Base-by-base conservation (phyloP, 2,888 invertebrate species). In the Hydropsyche betteni region DNA sequence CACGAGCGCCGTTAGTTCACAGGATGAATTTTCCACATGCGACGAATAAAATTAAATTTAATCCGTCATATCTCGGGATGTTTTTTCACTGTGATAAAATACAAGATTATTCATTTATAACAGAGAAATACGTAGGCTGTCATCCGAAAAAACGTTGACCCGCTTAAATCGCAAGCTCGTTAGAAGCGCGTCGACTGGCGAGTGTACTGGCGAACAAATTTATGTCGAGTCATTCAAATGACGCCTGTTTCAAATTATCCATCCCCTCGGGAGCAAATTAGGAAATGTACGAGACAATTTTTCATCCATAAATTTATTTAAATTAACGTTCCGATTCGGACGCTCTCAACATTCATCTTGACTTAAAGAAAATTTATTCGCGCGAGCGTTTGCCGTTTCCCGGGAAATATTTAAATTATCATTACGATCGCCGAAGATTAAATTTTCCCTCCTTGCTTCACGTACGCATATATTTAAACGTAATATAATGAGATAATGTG, bases 211-310 rank as follows among this genome's bases (percentile, higher is more conserved):
- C 44, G 61, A 72, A 72, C 58, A 72, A 72, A 72, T 72, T 72
- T 52, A 24, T 58, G 58, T 44, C 58, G 61, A 72, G 58, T 72
- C 55, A 72, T 72, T 55, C 58, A 16, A 72, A 72, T 61, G 72
- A 72, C 72, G 72, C 55, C 72, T 72, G 72, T 72, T 72, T 72
- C 72, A 72, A 72, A 72, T 72, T 72, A 72, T 72, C 72, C 52
- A 52, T 36, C 70, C 72, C 58, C 70, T 72, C 14, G 36, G 14
- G 61, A 58, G 72, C 38, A 44, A 72, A 72, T 72, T 72, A 72
- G 72, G 58, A 72, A 61, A 72, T 58, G 72, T 72, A 72, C 58
- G 72, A 34, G 72, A 72, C 72, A 72, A 72, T 72, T 72, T 72
- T 72, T 72, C 72, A 72, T 72, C 34, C 72, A 72, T 72, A 72